Percentiles rank a stretch among this genome's conserved stretches.
Conservation (phyloP, 2,797 vertebrate species). For the Leptatherina wallacei region DNA sequence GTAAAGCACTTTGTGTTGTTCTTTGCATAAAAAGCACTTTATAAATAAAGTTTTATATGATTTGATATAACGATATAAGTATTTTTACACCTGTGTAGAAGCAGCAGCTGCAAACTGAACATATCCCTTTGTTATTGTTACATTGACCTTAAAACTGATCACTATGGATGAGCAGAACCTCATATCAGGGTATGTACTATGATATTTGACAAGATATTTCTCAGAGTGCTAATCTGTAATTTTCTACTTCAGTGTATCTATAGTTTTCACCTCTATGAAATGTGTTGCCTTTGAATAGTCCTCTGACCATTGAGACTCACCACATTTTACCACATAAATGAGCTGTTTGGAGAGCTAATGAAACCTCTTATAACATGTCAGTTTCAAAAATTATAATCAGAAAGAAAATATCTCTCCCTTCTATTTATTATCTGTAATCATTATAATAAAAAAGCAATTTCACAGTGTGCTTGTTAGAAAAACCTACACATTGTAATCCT, state of each 20-base stretch:
- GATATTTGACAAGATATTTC: not conserved
- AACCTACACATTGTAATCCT: conserved; percentile 15
- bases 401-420: not conserved
- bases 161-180: not conserved
- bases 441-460: conserved; percentile 5
- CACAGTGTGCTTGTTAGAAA: not conserved
- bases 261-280: not conserved
- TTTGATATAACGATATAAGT: not conserved
- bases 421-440: not conserved
- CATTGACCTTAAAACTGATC: not conserved
- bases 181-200: not conserved
- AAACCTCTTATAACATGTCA: not conserved
- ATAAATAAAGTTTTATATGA: too few relatives aligned
- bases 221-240: not conserved
- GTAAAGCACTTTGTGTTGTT: too few relatives aligned
- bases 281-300: not conserved
- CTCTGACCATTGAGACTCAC: not conserved
- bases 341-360: not conserved
- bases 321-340: not conserved
- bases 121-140: not conserved
- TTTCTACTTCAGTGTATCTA: not conserved
- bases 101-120: not conserved
- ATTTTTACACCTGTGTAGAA: not conserved
- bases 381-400: not conserved
- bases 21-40: not conserved